Evolutionary conservation across 2,113 vertebrate species (phyloP), one percentile per base, ranked within the genome.

Genomic region (Pterocles gutturalis): DNA sequence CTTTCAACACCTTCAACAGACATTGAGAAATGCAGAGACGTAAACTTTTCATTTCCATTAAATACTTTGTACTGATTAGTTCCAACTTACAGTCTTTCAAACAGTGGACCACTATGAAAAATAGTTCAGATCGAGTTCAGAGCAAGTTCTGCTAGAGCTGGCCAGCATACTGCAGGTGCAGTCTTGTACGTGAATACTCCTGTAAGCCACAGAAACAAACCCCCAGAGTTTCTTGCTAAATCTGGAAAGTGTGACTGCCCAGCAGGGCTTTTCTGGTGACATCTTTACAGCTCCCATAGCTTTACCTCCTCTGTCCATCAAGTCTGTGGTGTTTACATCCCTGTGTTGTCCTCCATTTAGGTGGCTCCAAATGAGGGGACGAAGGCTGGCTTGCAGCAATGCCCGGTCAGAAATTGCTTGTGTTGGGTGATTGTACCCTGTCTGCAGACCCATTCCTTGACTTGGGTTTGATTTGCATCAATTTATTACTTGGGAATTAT

Each of bases 401-500:
- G 8, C 17, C 21, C 0, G 1, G 4, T 60, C 84, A 49, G 76
- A 34, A 73, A 19, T 26, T 8, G 57, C 51, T 77, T 0, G 0
- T 41, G 38, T 38, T 15, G 10, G 17, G 31, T 7, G 29, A 7
- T 24, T 7, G 18, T 34, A 11, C 43, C 29, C 15, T 9, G 17
- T 22, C 16, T 21, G 28, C 41, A 29, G 41, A 17, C 18, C 49
- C 9, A 1, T 22, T 36, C 28, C 49, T n/a, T 45, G n/a, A 21
- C 33, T 28, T 11, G 28, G 53, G 17, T 31, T 71, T 67, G 58
- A 28, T 49, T 61, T 55, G 28, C 51, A 60, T 46, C 38, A 9
- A 7, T 41, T 36, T 45, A 11, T 53, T 26, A 21, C 9, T 29
- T 43, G n/a, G 12, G 34, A n/a, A 33, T 79, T 48, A 17, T 13